Conservation (phyloP, 2,113 vertebrate species). For the Naja naja region DNA sequence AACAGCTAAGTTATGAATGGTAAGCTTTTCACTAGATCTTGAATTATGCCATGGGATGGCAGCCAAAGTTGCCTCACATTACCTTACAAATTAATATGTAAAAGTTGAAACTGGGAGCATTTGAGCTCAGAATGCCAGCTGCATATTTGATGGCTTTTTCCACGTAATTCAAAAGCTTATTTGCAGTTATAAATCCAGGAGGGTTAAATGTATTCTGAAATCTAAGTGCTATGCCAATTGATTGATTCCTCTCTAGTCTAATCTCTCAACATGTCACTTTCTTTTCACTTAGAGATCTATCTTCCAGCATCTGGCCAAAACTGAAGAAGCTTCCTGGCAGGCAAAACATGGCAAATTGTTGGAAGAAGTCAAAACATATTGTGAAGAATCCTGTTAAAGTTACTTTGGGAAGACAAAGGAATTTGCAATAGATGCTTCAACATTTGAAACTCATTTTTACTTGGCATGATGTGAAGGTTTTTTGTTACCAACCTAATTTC, state of each 20-base stretch:
- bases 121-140: slow-evolving; percentile 24
- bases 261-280: slow-evolving; percentile 14
- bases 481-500: background rate
- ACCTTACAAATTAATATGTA: slow-evolving; percentile 30
- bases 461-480: background rate
- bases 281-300: background rate
- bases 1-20: background rate
- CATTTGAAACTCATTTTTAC: background rate
- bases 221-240: background rate
- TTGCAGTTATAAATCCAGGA: slow-evolving; percentile 6
- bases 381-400: background rate
- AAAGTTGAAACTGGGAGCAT: slow-evolving; percentile 17
- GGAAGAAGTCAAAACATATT: background rate
- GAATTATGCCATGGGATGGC: slow-evolving; percentile 19
- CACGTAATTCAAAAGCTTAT: slow-evolving; percentile 8
- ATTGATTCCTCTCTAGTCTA: slow-evolving; percentile 33
- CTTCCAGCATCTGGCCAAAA: background rate
- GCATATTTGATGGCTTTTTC: slow-evolving; percentile 2
- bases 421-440: background rate
- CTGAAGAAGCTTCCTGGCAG: background rate
- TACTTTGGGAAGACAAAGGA: background rate
- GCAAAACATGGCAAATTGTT: background rate
- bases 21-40: background rate
- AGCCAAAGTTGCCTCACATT: slow-evolving; percentile 22
- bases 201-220: slow-evolving; percentile 32